Percentiles rank a stretch among this genome's conserved stretches.
These are phyloP conservation scores for Anthrax anthrax DNA, from an alignment of 2,888 invertebrate genomes.

Conservation along the genomic window DNA sequence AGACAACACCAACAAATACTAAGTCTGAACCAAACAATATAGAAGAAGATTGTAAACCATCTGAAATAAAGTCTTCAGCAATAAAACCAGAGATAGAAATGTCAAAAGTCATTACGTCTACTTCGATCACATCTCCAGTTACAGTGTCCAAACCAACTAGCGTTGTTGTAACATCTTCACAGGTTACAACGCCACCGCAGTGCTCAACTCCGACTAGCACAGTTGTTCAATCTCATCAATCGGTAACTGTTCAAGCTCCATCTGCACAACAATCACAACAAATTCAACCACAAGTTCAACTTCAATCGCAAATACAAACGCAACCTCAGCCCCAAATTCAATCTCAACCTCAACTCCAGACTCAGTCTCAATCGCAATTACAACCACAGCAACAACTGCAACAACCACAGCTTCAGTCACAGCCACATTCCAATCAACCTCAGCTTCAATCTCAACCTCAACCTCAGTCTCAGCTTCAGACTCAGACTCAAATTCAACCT, in stretches of 20 bases:
- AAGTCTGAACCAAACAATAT: conserved; percentile 2
- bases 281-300: neutral
- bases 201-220: neutral
- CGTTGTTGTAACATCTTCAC: conserved; percentile 3
- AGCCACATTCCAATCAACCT: conserved; percentile 13
- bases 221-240: neutral
- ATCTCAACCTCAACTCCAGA: conserved; percentile 11
- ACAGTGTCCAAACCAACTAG: neutral
- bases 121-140: conserved; percentile 2
- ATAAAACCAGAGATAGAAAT: neutral
- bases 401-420: conserved; percentile 12
- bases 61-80: conserved; percentile 3
- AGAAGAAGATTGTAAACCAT: neutral
- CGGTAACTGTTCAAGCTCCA: neutral
- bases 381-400: conserved; percentile 7
- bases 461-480: conserved; percentile 24
- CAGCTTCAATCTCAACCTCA: conserved; percentile 24
- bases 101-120: neutral
- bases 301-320: conserved; percentile 6
- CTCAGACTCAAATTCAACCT: conserved; percentile 11
- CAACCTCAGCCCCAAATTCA: conserved; percentile 4
- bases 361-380: conserved; percentile 11
- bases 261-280: neutral
- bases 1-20: neutral
- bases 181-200: too few relatives aligned